Evolutionary conservation across 92 coral and sea anemone species (phyloP).

Genomic region (Blastomussa wellsi): DNA sequence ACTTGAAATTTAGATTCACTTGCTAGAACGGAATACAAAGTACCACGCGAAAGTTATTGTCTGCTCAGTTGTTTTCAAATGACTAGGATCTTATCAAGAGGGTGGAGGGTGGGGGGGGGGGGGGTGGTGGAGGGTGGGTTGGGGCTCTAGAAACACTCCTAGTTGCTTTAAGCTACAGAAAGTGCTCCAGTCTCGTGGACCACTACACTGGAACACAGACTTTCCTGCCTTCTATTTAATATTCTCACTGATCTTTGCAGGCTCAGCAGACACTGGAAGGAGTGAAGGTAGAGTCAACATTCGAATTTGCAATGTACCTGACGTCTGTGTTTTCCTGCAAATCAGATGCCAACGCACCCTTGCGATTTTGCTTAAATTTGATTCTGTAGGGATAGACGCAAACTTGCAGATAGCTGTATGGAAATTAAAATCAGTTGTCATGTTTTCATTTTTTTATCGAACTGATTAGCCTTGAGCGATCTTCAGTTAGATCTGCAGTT

Average conservation of each 20-base stretch:
- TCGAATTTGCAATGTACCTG: background rate
- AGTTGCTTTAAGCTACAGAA: no score
- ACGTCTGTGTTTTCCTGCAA: background rate
- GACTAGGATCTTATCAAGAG: no score
- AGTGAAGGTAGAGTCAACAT: conserved; percentile 46
- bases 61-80: no score
- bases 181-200: no score
- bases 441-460: background rate
- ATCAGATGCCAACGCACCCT: background rate
- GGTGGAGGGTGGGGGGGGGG: no score
- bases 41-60: no score
- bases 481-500: background rate
- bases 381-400: background rate
- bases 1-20: background rate
- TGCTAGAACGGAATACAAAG: no score
- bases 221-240: background rate
- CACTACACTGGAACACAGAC: no score
- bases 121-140: no score
- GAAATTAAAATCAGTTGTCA: background rate
- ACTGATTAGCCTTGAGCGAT: background rate
- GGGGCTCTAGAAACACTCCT: no score
- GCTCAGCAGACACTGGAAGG: conserved; percentile 46
- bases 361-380: no score
- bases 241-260: conserved; percentile 17
- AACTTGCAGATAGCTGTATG: background rate